Percentiles rank a stretch among this genome's conserved stretches.
Evolutionary conservation across 2,888 invertebrate genomes (phyloP).

Genomic region (Dioctria linearis): DNA sequence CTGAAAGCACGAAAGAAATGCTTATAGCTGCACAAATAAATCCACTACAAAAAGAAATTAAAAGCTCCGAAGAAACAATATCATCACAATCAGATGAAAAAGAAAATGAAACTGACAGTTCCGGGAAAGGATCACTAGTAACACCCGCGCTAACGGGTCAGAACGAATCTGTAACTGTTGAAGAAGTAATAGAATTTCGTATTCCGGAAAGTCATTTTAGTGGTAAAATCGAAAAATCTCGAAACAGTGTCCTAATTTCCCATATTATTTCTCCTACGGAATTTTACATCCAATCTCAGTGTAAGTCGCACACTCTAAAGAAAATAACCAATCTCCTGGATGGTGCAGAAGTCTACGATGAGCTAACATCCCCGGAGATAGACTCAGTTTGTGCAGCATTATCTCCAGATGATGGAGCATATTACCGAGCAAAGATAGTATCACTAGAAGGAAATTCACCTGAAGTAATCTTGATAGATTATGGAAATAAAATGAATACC

Average conservation of each 20-base stretch:
- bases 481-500: constrained; percentile 76
- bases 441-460: constrained; percentile 80
- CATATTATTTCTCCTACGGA: constrained; percentile 79
- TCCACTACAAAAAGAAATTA: no score
- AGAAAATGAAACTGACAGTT: no score
- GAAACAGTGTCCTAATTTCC: constrained; percentile 76
- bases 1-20: no score
- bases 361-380: constrained; percentile 48
- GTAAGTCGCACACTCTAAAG: constrained; percentile 64
- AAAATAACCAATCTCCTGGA: constrained; percentile 62
- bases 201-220: no score
- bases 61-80: no score
- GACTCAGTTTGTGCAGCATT: constrained; percentile 78
- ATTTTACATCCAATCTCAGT: constrained; percentile 81
- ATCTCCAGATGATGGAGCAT: constrained; percentile 84
- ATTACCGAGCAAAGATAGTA: constrained; percentile 91
- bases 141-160: no score
- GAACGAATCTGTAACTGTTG: no score
- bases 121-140: no score
- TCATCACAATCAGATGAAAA: no score
- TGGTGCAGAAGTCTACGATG: constrained; percentile 63
- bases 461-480: constrained; percentile 81
- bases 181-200: no score
- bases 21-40: no score
- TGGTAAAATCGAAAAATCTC: not conserved